Evolutionary conservation across 2,113 vertebrate species (phyloP), one percentile per base, ranked within the genome.

Genomic region (Macrotus californicus): DNA sequence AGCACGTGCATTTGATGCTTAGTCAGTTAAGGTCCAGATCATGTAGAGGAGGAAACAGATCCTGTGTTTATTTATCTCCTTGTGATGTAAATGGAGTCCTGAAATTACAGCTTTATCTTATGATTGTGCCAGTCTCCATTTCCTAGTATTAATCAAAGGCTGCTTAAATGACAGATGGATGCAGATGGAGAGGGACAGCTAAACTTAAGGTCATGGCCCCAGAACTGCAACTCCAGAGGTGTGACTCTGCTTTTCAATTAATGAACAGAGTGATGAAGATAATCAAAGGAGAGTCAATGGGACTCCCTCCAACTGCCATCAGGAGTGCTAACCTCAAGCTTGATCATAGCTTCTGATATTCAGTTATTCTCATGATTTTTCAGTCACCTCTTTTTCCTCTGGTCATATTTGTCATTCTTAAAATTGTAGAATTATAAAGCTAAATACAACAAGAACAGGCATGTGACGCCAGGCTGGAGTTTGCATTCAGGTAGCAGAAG

Each of bases 101-200:
- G 3, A 81, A 96, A 97, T 98, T 96, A 96, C 2, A 97, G 87
- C 56, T 93, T 91, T 83, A 85, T 18, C 2, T 91, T 97, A 70
- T 4, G 8, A 96, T 41, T 43, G 26, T 59, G 96, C 26, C 79
- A 92, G 85, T 69, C 79, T 84, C 73, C 54, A 43, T n/a, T 61
- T 52, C 88, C 54, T 85, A 80, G 76, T 95, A 93, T 75, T 84
- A 95, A 67, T 73, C 94, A 82, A 96, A 97, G 84, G 56, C 91
- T 94, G 56, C 75, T 89, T 95, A 95, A 95, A 97, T 87, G 90
- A 91, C 92, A 96, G 69, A 2, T 87, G 90, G 72, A 11, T 1
- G 0, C 0, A 75, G 43, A 80, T 0, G 2, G 75, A 89, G 0
- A 26, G 54, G 64, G 70, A 94, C 34, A 96, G 89, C 24, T 39